phyloP scores from a whole-genome alignment of 2,888 invertebrate species.

The Cantharis rustica region DNA sequence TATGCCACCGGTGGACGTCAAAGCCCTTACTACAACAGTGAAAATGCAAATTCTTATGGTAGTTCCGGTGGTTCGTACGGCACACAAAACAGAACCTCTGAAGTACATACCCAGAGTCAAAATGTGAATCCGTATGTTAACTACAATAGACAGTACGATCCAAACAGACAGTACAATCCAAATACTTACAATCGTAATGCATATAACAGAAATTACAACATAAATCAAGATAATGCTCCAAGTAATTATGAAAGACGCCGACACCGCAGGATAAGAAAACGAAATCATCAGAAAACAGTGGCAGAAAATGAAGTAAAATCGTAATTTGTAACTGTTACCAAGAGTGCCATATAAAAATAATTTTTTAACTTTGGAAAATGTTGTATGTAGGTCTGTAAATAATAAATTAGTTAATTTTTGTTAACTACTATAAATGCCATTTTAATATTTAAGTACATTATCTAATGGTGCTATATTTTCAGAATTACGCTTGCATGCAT shows the following conservation, averaged over 20 bases:
- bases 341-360: not conserved
- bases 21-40: not conserved
- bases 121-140: not conserved
- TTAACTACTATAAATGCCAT: not conserved
- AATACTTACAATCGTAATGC: not conserved
- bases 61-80: not conserved
- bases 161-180: not conserved
- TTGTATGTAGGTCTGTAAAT: not conserved
- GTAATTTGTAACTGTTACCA: not conserved
- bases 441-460: not conserved
- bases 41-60: not conserved
- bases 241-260: conserved; percentile 7
- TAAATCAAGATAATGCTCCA: conserved; percentile 5
- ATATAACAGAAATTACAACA: not conserved
- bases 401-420: not conserved
- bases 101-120: not conserved
- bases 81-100: not conserved
- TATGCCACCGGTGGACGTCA: not conserved
- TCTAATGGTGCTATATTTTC: not conserved
- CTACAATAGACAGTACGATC: not conserved
- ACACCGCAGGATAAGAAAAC: conserved; percentile 10
- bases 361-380: not conserved
- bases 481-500: not conserved
- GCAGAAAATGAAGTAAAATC: not conserved
- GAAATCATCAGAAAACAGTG: conserved; percentile 8